phyloP scores from a whole-genome alignment of 2,113 vertebrate genomes.

The Sus scrofa region DNA sequence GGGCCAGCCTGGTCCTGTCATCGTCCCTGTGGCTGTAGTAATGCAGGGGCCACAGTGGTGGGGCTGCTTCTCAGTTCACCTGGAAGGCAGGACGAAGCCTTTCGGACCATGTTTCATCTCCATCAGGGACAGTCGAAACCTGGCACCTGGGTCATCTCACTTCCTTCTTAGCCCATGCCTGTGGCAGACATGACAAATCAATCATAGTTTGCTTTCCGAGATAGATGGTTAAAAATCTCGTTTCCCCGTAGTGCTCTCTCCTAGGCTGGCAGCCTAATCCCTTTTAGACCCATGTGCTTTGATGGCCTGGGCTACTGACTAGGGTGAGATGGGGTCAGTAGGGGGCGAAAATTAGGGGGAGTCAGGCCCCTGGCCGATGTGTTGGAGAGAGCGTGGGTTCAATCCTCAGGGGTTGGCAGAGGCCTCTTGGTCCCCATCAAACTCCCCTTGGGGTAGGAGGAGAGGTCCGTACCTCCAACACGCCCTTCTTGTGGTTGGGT shows the following conservation, averaged over 20 bases:
- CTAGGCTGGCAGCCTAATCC: not conserved
- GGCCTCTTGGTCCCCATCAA: not conserved
- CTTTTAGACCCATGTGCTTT: not conserved
- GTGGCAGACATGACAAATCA: not conserved
- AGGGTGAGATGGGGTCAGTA: not conserved
- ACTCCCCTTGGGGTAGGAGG: not conserved
- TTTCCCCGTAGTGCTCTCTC: too few relatives aligned
- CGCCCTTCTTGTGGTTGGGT: not conserved
- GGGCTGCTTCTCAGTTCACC: not conserved
- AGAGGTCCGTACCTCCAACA: not conserved
- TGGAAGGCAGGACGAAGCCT: not conserved
- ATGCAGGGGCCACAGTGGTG: accelerated
- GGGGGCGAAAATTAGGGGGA: not conserved
- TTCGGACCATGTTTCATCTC: not conserved
- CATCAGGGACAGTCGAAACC: not conserved
- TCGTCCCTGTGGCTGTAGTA: not conserved
- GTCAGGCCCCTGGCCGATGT: not conserved
- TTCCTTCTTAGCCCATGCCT: not conserved
- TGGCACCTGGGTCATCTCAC: not conserved
- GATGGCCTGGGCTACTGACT: not conserved
- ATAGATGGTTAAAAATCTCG: too few relatives aligned
- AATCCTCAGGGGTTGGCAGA: not conserved
- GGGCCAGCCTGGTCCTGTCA: not conserved
- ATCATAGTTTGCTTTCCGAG: not conserved
- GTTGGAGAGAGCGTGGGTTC: not conserved